Conservation (phyloP, 2,113 vertebrate species). For the Neomonachus schauinslandi region DNA sequence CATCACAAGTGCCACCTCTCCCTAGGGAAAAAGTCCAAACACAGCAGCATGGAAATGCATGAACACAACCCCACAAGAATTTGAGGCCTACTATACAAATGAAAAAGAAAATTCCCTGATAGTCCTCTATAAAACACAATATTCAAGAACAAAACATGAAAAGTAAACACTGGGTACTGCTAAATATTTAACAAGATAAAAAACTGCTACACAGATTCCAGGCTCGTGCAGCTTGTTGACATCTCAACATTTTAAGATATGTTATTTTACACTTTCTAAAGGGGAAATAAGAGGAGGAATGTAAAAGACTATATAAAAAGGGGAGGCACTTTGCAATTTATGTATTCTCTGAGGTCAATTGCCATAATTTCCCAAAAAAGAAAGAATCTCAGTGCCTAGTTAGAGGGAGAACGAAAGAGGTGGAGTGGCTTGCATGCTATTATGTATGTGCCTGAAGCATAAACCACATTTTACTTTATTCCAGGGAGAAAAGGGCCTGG, state of each 20-base stretch:
- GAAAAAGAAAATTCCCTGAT: conserved; percentile 55
- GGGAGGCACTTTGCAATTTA: conserved; percentile 59
- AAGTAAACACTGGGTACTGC: conserved; percentile 63
- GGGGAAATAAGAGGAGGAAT: conserved; percentile 55
- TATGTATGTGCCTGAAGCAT: conserved; percentile 48
- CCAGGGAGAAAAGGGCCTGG: conserved; percentile 22
- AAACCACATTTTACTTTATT: conserved; percentile 67
- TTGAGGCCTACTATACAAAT: conserved; percentile 59
- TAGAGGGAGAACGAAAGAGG: conserved; percentile 49
- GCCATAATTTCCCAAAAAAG: conserved; percentile 60
- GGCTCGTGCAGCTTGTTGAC: too few species aligned
- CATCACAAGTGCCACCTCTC: background rate
- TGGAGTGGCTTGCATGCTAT: background rate
- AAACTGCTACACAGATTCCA: conserved; percentile 52
- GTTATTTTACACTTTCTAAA: conserved; percentile 71
- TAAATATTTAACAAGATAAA: conserved; percentile 82
- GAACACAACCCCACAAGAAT: background rate
- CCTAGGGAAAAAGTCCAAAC: background rate
- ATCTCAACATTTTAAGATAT: conserved; percentile 52
- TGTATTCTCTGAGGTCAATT: conserved; percentile 67
- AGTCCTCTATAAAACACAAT: conserved; percentile 67
- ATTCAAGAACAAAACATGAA: conserved; percentile 66
- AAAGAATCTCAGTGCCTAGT: conserved; percentile 41
- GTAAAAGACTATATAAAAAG: conserved; percentile 60
- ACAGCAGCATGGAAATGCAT: background rate